phyloP scores from a whole-genome alignment of 1,140 invertebrate species.

The Brachionus koreanus region DNA sequence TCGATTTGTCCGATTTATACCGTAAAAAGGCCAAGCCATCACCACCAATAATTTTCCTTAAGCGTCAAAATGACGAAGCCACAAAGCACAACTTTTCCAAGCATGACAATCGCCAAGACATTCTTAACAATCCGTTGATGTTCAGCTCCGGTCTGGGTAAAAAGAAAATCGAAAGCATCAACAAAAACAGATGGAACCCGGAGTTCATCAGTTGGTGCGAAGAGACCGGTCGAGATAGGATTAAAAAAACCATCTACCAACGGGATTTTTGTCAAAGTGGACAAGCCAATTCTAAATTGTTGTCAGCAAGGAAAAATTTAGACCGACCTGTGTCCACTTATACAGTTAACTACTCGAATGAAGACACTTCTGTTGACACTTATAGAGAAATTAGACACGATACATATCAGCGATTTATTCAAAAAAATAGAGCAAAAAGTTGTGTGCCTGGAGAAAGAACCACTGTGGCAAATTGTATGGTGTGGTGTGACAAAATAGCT shows the following conservation, averaged over 20 bases:
- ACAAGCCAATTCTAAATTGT: background rate
- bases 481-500: constrained; percentile 29
- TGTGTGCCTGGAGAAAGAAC: constrained; percentile 3
- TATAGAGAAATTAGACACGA: constrained; percentile 13
- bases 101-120: constrained; percentile 32
- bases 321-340: background rate
- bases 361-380: background rate
- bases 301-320: background rate
- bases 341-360: background rate
- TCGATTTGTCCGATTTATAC: constrained; percentile 13
- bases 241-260: constrained; percentile 37
- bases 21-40: constrained; percentile 9
- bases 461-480: constrained; percentile 31
- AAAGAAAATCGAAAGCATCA: constrained; percentile 38
- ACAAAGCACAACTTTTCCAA: constrained; percentile 35
- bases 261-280: background rate
- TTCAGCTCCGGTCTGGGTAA: constrained; percentile 33
- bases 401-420: background rate
- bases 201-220: constrained; percentile 39
- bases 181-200: constrained; percentile 36
- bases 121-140: constrained; percentile 8
- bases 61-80: constrained; percentile 14
- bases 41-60: constrained; percentile 13
- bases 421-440: constrained; percentile 38
- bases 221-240: background rate